Percentiles rank a stretch among this genome's conserved stretches.
Conservation (phyloP, 2,888 invertebrate genomes). For the Meliscaeva auricollis region DNA sequence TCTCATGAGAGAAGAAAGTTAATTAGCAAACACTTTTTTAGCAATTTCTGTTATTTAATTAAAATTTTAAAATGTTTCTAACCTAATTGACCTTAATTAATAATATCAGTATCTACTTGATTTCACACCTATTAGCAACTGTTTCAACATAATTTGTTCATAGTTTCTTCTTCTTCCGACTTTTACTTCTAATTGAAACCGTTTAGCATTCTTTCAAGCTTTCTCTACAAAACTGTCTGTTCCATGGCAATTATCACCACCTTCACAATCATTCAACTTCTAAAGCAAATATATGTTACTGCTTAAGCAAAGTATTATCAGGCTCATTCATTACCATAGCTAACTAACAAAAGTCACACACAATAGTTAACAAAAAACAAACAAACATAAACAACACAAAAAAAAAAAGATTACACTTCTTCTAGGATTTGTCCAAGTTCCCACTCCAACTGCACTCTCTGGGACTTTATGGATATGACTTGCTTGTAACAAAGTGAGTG, state of each 20-base stretch:
- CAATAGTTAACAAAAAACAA: neutral
- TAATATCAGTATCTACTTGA: too few relatives aligned
- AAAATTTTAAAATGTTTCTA: too few relatives aligned
- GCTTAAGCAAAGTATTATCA: constrained; percentile 55
- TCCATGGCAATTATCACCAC: constrained; percentile 55
- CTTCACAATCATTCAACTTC: constrained; percentile 15
- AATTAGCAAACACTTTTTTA: too few relatives aligned
- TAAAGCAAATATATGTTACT: constrained; percentile 42
- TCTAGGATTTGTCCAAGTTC: constrained; percentile 19
- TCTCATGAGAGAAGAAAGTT: too few relatives aligned
- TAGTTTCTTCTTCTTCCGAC: constrained; percentile 6
- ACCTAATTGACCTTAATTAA: too few relatives aligned
- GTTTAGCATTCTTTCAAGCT: constrained; percentile 46
- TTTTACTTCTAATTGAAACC: constrained; percentile 20
- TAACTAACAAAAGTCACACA: constrained; percentile 17
- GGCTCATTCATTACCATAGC: constrained; percentile 8
- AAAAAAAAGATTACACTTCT: neutral
- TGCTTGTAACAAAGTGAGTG: constrained; percentile 19
- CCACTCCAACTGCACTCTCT: neutral
- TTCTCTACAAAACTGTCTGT: constrained; percentile 22
- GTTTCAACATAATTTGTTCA: too few relatives aligned
- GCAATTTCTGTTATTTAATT: too few relatives aligned
- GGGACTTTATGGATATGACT: too few relatives aligned
- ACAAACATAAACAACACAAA: neutral
- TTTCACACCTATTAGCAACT: too few relatives aligned